A percentile compares a stretch with the other conserved stretches of the same genome.
phyloP scores from a whole-genome alignment of 1,140 invertebrate species.

The Tetramorium parvispinum region DNA sequence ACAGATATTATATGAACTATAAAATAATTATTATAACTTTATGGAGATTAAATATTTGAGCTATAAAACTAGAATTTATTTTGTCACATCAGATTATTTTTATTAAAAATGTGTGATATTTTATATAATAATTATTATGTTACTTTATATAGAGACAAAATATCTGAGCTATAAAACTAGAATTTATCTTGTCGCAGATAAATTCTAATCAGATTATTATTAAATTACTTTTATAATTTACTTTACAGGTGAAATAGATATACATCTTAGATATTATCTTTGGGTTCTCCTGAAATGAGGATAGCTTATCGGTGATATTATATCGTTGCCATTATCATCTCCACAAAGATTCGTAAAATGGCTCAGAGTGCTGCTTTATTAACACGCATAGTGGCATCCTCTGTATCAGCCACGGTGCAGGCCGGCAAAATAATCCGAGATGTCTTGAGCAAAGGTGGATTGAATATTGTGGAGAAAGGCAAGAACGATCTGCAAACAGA shows the following conservation, averaged over 20 bases:
- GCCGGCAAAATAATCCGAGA: constrained; percentile 96
- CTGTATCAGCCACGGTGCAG: constrained; percentile 91
- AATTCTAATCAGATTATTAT: neutral
- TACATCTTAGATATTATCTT: neutral
- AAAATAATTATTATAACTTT: no score
- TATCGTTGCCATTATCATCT: neutral
- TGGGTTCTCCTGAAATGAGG: neutral
- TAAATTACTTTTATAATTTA: neutral
- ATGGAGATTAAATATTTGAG: no score
- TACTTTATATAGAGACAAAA: neutral
- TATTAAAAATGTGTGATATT: neutral
- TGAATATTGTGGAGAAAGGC: constrained; percentile 97
- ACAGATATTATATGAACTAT: no score
- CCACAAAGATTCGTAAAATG: constrained; percentile 79
- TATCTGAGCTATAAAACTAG: neutral
- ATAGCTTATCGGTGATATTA: neutral
- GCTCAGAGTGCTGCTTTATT: constrained; percentile 88
- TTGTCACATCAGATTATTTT: neutral
- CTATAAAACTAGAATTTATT: no score
- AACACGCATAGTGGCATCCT: constrained; percentile 90
- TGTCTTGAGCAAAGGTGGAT: constrained; percentile 94
- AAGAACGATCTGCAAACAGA: constrained; percentile 98
- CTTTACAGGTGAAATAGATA: neutral
- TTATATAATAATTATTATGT: neutral
- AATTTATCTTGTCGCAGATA: neutral